Evolutionary conservation across 2,888 invertebrate species (phyloP).

Genomic region (Parascotia fuliginaria): DNA sequence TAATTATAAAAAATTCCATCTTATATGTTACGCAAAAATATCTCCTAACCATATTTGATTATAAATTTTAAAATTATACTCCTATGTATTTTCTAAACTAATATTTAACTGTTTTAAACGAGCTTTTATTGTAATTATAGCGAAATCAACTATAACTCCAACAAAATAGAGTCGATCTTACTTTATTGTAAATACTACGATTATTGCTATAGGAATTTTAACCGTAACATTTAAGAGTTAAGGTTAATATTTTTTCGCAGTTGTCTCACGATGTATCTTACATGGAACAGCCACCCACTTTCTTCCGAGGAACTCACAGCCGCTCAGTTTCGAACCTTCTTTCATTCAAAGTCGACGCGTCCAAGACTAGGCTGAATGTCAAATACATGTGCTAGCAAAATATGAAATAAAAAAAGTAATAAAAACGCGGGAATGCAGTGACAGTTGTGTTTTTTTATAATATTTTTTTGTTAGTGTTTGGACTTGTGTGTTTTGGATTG

Average conservation of each 20-base stretch:
- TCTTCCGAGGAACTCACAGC: conserved; percentile 29
- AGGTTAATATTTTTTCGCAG: neutral
- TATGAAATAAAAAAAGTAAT: conserved; percentile 25
- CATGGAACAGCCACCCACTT: conserved; percentile 41
- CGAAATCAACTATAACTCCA: neutral
- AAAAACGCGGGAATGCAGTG: conserved; percentile 45
- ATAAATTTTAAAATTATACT: conserved; percentile 36
- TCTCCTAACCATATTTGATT: conserved; percentile 38
- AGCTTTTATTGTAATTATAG: conserved; percentile 7
- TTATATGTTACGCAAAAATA: conserved; percentile 36
- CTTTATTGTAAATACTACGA: neutral
- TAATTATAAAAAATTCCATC: too few species aligned
- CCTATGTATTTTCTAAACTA: conserved; percentile 40
- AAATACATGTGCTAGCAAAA: conserved; percentile 8
- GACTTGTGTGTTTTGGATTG: conserved; percentile 16
- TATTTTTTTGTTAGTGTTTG: conserved; percentile 5
- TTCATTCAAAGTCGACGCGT: conserved; percentile 20
- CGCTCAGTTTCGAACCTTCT: conserved; percentile 13
- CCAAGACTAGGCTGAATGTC: conserved; percentile 14
- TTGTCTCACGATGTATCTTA: conserved; percentile 12
- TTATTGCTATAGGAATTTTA: neutral
- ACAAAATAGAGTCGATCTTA: conserved; percentile 5
- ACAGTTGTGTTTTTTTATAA: conserved; percentile 30
- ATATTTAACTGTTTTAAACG: conserved; percentile 23
- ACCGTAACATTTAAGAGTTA: neutral